These are phyloP conservation scores for Hipposideros armiger DNA, from an alignment of 2,113 vertebrate genomes.

Conservation along the genomic window DNA sequence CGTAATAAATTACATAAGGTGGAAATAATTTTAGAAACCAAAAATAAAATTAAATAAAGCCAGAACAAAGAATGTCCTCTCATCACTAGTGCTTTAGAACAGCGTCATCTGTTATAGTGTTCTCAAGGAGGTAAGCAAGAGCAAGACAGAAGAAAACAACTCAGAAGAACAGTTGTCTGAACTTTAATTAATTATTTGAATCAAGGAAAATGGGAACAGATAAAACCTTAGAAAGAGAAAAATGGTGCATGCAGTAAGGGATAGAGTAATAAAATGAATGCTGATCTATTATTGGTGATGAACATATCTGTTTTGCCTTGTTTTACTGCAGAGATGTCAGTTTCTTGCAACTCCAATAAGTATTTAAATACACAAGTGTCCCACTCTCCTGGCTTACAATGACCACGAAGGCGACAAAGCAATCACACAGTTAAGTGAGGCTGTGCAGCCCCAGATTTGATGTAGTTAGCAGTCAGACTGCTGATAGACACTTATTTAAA, in stretches of 20 bases:
- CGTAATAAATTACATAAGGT: not conserved
- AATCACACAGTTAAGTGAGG: not conserved
- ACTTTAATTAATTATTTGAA: conserved; percentile 77
- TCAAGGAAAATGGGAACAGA: conserved; percentile 63
- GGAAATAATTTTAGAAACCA: conserved; percentile 1
- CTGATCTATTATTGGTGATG: not conserved
- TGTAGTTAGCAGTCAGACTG: not conserved
- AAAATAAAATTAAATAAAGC: conserved; percentile 33
- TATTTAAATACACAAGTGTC: conserved; percentile 26
- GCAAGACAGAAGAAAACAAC: conserved; percentile 35
- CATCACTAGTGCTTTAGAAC: not conserved
- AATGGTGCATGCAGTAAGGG: conserved; percentile 67
- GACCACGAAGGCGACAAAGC: not conserved
- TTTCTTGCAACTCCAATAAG: not conserved
- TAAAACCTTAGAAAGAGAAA: conserved; percentile 33
- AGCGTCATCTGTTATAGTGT: not conserved
- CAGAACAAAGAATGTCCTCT: not conserved
- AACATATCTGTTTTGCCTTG: conserved; percentile 38
- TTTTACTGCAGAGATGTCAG: conserved; percentile 28
- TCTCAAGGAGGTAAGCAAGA: not conserved
- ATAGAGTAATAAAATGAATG: conserved; percentile 32
- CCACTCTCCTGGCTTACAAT: not conserved
- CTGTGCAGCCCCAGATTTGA: not conserved
- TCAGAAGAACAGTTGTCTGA: conserved; percentile 38
- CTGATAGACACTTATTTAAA: not conserved